Percentiles rank a stretch among this genome's conserved stretches.
phyloP scores from a whole-genome alignment of 2,797 vertebrate genomes.

The Smutsia temminckii region DNA sequence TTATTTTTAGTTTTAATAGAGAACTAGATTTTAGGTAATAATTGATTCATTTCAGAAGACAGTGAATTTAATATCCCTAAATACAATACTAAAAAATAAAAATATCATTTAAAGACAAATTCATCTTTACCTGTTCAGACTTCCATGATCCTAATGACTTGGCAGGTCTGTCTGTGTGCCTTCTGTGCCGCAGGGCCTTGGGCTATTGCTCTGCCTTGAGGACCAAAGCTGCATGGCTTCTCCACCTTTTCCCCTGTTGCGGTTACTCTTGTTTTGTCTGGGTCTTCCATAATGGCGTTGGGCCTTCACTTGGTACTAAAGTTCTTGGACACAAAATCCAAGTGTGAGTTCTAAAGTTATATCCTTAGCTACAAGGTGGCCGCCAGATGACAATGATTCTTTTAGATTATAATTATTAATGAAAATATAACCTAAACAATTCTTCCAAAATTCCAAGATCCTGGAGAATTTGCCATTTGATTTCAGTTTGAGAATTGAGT shows the following conservation, averaged over 20 bases:
- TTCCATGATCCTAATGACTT: neutral
- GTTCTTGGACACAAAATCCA: neutral
- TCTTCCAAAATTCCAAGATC: conserved; percentile 10
- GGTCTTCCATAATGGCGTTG: neutral
- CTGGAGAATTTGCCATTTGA: conserved; percentile 14
- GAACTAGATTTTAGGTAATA: neutral
- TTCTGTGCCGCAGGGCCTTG: neutral
- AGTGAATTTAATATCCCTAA: conserved; percentile 23
- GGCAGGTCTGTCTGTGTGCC: neutral
- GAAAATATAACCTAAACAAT: neutral
- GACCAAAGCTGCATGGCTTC: neutral
- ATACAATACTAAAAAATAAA: neutral
- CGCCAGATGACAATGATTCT: neutral
- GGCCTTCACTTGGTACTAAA: neutral
- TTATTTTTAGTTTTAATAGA: conserved; percentile 29
- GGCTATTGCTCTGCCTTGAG: neutral
- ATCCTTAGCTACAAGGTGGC: neutral
- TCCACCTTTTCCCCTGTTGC: neutral
- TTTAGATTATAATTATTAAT: conserved; percentile 10
- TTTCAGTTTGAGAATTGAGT: neutral
- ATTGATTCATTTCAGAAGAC: neutral
- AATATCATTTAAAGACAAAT: neutral
- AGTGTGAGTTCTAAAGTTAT: neutral
- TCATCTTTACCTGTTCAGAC: neutral
- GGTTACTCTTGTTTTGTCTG: neutral